Conservation (phyloP, 2,888 invertebrate species). For the Meteorus cinctellus region DNA sequence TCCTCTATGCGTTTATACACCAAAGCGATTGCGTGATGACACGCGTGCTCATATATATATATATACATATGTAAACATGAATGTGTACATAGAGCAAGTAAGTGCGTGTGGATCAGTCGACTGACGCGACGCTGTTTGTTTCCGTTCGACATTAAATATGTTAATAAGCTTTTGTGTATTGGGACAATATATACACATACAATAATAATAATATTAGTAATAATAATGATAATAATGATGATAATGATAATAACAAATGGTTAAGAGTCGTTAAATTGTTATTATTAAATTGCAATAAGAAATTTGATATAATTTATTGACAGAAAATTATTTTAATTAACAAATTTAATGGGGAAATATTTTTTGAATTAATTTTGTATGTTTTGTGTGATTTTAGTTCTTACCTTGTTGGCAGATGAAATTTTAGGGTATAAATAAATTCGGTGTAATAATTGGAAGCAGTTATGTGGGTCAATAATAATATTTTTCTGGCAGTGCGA, state of each 20-base stretch:
- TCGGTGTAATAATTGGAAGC: neutral
- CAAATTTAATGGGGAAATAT: too few relatives aligned
- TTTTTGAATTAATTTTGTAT: too few relatives aligned
- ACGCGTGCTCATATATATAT: constrained; percentile 36
- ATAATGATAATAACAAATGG: too few relatives aligned
- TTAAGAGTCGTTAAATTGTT: neutral
- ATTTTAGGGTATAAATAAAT: neutral
- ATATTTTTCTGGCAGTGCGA: neutral
- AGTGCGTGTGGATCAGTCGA: constrained; percentile 33
- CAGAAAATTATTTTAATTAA: neutral
- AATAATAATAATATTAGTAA: neutral
- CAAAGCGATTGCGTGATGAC: constrained; percentile 43
- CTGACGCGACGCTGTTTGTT: constrained; percentile 40
- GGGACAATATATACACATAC: constrained; percentile 7
- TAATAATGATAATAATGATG: neutral
- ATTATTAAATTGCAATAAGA: neutral
- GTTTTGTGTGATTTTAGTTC: neutral
- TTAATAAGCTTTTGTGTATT: constrained; percentile 43
- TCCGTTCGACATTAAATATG: constrained; percentile 48
- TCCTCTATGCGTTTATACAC: constrained; percentile 44
- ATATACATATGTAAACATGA: neutral
- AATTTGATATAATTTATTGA: neutral
- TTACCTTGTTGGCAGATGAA: neutral
- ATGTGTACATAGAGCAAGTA: constrained; percentile 5
- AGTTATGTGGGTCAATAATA: neutral